These are phyloP conservation scores for Anodontia alba DNA, from an alignment of 2,888 invertebrate genomes.

Conservation along the genomic window DNA sequence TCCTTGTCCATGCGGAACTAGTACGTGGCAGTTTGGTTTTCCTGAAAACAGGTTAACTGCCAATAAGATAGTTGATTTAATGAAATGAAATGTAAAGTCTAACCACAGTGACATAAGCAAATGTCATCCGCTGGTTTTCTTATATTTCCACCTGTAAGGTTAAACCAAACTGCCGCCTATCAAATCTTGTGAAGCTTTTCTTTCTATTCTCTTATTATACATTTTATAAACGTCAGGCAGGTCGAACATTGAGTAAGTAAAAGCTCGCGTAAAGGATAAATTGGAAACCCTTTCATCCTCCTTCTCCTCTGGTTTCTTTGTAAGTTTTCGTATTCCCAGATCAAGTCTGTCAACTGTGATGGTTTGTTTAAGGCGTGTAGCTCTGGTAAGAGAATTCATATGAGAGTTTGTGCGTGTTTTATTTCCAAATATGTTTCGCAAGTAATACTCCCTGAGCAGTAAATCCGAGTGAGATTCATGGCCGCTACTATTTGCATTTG, in stretches of 20 bases:
- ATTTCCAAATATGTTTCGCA: slow-evolving; percentile 30
- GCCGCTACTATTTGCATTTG: neutral
- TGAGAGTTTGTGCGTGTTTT: slow-evolving; percentile 44
- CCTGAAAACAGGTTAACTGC: no score
- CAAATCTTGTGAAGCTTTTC: neutral
- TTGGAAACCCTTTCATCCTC: slow-evolving; percentile 4
- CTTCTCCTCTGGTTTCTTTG: slow-evolving; percentile 13
- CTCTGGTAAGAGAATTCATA: slow-evolving; percentile 3
- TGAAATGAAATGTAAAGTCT: no score
- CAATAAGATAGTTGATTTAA: no score
- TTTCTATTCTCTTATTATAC: slow-evolving; percentile 38
- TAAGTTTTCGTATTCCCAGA: slow-evolving; percentile 22
- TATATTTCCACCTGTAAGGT: no score
- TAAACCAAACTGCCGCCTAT: no score
- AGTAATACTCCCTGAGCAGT: slow-evolving; percentile 45
- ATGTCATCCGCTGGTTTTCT: no score
- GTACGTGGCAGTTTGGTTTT: no score
- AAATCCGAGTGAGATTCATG: slow-evolving; percentile 11
- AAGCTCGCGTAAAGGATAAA: slow-evolving; percentile 56
- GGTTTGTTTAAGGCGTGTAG: slow-evolving; percentile 23
- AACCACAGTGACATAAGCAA: no score
- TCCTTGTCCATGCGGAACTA: no score
- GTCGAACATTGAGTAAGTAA: slow-evolving; percentile 68
- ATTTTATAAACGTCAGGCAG: slow-evolving; percentile 57
- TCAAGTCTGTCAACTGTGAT: slow-evolving; percentile 48